phyloP scores from a whole-genome alignment of 1,140 invertebrate genomes.

The Callitettix versicolor region DNA sequence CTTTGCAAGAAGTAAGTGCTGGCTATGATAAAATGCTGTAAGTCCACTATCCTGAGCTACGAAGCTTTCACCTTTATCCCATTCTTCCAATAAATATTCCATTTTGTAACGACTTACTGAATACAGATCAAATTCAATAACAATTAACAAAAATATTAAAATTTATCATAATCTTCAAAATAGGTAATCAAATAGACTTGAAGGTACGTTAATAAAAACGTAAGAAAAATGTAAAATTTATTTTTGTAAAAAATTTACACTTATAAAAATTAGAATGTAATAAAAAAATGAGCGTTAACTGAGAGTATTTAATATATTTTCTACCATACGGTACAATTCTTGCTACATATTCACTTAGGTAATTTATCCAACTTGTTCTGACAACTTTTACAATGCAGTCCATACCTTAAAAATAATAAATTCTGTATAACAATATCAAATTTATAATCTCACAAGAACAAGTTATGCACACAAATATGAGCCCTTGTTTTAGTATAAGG shows the following conservation, averaged over 20 bases:
- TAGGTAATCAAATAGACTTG: background rate
- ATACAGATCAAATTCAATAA: constrained; percentile 19
- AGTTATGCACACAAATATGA: no score
- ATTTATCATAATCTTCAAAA: background rate
- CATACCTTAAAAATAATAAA: no score
- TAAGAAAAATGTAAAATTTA: constrained; percentile 12
- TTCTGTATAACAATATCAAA: no score
- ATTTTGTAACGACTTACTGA: constrained; percentile 47
- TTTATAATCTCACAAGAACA: no score
- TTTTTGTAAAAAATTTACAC: background rate
- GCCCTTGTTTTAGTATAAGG: no score
- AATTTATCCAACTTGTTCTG: no score
- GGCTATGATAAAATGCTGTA: constrained; percentile 37
- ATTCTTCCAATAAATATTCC: constrained; percentile 39
- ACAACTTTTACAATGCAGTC: no score
- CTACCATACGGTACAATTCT: no score
- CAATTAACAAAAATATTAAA: background rate
- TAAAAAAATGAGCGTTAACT: background rate
- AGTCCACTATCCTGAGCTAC: constrained; percentile 29
- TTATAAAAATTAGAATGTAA: background rate
- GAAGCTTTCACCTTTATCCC: constrained; percentile 26
- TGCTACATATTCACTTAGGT: no score
- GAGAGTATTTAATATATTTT: no score
- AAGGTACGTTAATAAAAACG: constrained; percentile 8
- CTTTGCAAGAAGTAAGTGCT: constrained; percentile 35